A percentile compares a stretch with the other conserved stretches of the same genome.
Evolutionary conservation across 2,113 vertebrate genomes (phyloP).

Genomic region (Perccottus glenii): DNA sequence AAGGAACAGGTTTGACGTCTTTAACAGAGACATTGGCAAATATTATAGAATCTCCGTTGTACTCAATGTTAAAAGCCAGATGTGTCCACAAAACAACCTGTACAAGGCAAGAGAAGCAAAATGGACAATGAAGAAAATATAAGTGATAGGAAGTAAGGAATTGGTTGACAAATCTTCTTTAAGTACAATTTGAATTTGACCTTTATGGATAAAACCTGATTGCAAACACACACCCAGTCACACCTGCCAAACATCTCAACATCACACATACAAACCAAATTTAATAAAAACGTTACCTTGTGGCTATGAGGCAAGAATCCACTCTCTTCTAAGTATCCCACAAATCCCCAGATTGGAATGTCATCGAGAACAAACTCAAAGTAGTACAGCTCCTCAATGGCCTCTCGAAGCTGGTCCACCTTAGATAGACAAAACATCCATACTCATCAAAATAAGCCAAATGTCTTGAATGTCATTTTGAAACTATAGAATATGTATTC

Average conservation of each 20-base stretch:
- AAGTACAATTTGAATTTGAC: constrained; percentile 8
- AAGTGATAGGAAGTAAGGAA: not conserved
- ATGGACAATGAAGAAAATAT: not conserved
- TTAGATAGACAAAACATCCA: constrained; percentile 42
- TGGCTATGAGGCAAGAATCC: constrained; percentile 91
- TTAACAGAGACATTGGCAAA: constrained; percentile 90
- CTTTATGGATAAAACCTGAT: not conserved
- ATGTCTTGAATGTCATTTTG: too few relatives aligned
- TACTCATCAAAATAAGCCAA: not conserved
- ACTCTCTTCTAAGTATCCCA: constrained; percentile 93
- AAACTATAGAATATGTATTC: too few relatives aligned
- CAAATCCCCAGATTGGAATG: constrained; percentile 90
- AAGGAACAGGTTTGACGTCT: constrained; percentile 87
- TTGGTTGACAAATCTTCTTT: not conserved
- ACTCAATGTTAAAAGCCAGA: constrained; percentile 90
- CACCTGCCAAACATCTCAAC: not conserved
- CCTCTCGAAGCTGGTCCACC: constrained; percentile 88
- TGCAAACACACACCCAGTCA: not conserved
- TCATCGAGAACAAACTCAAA: constrained; percentile 94
- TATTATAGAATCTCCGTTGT: constrained; percentile 86
- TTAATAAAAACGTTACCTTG: constrained; percentile 68
- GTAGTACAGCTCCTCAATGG: constrained; percentile 92
- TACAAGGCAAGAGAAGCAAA: not conserved
- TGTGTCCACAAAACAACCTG: constrained; percentile 91
- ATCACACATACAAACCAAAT: not conserved